These are phyloP conservation scores for Leptinotarsa haldemani DNA, from an alignment of 2,888 invertebrate species.

Conservation along the genomic window DNA sequence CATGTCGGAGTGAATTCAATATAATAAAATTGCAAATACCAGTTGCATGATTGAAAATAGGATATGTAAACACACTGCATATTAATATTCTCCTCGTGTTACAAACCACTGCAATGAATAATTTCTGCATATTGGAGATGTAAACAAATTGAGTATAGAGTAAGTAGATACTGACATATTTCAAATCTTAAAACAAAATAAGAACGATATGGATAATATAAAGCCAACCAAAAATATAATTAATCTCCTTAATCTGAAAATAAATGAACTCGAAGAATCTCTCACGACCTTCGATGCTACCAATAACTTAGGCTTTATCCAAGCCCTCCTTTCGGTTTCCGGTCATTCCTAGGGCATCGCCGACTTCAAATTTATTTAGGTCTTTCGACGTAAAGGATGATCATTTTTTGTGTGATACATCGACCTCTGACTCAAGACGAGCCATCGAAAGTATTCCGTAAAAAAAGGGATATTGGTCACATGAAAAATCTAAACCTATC, in stretches of 20 bases:
- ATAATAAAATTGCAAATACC: no score
- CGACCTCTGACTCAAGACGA: constrained; percentile 34
- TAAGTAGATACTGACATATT: no score
- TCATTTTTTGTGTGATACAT: constrained; percentile 44
- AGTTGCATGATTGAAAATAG: no score
- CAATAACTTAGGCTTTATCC: constrained; percentile 39
- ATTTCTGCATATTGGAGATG: no score
- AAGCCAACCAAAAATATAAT: no score
- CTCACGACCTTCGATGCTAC: constrained; percentile 34
- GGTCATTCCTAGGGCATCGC: constrained; percentile 28
- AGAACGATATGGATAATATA: no score
- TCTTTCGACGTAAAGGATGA: constrained; percentile 33
- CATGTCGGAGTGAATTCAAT: no score
- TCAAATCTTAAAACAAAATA: no score
- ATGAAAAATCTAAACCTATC: constrained; percentile 45
- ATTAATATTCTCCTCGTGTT: no score
- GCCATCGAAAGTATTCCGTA: constrained; percentile 26
- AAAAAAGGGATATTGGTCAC: constrained; percentile 39
- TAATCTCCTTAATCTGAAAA: not conserved
- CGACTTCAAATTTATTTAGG: constrained; percentile 38
- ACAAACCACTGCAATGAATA: no score
- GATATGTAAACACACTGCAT: no score
- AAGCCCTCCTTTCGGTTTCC: constrained; percentile 32
- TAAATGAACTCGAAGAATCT: not conserved
- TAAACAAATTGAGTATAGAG: no score